Evolutionary conservation across 2,113 vertebrate genomes (phyloP), one percentile per base, ranked within the genome.

Genomic region (Lanius collurio): DNA sequence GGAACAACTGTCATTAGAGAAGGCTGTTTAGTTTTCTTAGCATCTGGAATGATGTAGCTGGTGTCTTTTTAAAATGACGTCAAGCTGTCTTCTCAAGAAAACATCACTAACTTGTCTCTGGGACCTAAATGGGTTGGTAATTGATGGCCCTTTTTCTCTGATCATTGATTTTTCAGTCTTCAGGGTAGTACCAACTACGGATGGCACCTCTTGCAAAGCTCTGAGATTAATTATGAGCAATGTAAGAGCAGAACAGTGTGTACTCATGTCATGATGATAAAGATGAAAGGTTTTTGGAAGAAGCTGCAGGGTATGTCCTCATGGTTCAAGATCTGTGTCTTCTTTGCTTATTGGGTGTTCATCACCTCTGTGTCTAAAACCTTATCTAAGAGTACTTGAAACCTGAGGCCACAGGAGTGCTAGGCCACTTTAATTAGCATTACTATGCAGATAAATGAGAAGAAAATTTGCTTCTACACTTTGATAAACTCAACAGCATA

Each of bases 111-210:
- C 52, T 85, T 93, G 18, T 64, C 57, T 73, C 27, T 7, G 52
- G 33, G 47, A 81, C 22, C 30, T 87, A 87, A 87, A 79, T 64
- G 31, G 44, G 52, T 47, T 60, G 49, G 47, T 93, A 78, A 96
- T 47, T 82, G 65, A 91, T 87, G 50, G 17, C 16, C 3, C 41
- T 60, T 92, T 95, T 88, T 46, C 74, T 81, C 52, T 87, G 39
- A 82, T 63, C 65, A 96, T 83, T 79, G 81, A 95, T 89, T 95
- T 96, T 95, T 85, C 87, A 91, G 52, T 87, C 81, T 89, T 91
- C 37, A 30, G 52, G 27, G 47, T 52, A 89, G 70, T 55, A 84
- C 30, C 65, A 60, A 15, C 80, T 91, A 80, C n/a, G 87, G 89
- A 81, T 74, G 62, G 24, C 65, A 87, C 30, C 52, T 79, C 62